A percentile compares a stretch with the other conserved stretches of the same genome.
phyloP scores from a whole-genome alignment of 2,888 invertebrate species.

The Eustalomyia histrio region DNA sequence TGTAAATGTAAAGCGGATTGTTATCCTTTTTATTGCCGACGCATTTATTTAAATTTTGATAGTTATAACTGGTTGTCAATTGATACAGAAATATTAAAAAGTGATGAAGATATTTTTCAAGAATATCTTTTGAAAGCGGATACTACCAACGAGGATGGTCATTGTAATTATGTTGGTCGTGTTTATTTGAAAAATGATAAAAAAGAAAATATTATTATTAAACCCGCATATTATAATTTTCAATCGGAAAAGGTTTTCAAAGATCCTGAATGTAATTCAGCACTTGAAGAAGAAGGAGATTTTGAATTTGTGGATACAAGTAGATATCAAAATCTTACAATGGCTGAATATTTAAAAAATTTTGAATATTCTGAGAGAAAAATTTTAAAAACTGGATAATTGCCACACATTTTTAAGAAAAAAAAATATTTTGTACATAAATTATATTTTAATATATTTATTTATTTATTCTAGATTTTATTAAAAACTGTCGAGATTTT shows the following conservation, averaged over 20 bases:
- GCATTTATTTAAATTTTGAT: neutral
- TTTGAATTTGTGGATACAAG: neutral
- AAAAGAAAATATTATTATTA: no score
- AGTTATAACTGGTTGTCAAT: neutral
- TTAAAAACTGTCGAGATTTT: no score
- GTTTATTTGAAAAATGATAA: neutral
- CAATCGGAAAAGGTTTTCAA: neutral
- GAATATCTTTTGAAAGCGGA: neutral
- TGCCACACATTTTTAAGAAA: no score
- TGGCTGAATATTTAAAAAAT: neutral
- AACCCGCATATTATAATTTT: neutral
- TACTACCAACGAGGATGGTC: neutral
- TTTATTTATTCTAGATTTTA: no score
- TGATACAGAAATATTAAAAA: neutral
- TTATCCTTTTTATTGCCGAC: neutral
- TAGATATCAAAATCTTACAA: neutral
- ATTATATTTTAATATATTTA: no score
- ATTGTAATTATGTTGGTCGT: neutral
- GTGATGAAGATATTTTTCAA: neutral
- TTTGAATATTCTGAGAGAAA: no score
- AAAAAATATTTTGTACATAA: no score
- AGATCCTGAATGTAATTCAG: neutral
- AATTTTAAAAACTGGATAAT: no score
- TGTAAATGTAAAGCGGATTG: neutral
- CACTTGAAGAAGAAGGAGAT: neutral